Base-by-base conservation (phyloP, 2,888 invertebrate species). In the Tanypteryx hageni region DNA sequence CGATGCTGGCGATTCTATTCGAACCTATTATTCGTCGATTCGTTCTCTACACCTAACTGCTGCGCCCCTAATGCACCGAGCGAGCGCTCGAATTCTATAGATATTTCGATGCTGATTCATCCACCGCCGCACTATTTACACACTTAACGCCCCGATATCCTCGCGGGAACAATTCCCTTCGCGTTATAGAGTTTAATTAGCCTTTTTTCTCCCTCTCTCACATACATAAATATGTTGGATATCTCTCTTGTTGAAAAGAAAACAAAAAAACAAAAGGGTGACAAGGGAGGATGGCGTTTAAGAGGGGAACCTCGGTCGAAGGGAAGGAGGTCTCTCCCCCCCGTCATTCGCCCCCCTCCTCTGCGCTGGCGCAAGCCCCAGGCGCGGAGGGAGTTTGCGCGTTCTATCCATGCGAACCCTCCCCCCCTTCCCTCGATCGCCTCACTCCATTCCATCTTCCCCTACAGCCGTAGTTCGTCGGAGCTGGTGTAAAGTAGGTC, bases 401-500 rank as follows among this genome's bases (percentile, higher is more conserved):
- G 86, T 86, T 86, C 68, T 68, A 68, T 76, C 89, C 64, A 89
- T 89, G 68, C 89, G 58, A 89, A 89, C 89, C 76, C 44, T 5
- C 5, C 44, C 44, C 44, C 44, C 44, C 44, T 44, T 5, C 44
- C 44, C 44, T 44, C 44, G 44, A 44, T 44, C 44, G 44, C 76
- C 27, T 27, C 76, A 22, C 27, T 27, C 76, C 64, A 44, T 44
- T 44, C 44, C 44, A 44, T 44, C 44, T 44, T n/a, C 64, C 86
- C 61, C 59, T 27, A 18, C 85, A 58, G 85, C 58, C 85, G 85
- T 85, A 85, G 85, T 85, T 85, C 22, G 85, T 85, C 85, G 85
- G 85, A 86, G 59, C 86, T 86, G 89, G 64, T 89, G 89, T 89
- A 89, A 89, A 89, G 89, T 89, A 64, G 89, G 89, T 89, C 89